Evolutionary conservation across 1,140 invertebrate genomes (phyloP).

Genomic region (Drosophila nannoptera): DNA sequence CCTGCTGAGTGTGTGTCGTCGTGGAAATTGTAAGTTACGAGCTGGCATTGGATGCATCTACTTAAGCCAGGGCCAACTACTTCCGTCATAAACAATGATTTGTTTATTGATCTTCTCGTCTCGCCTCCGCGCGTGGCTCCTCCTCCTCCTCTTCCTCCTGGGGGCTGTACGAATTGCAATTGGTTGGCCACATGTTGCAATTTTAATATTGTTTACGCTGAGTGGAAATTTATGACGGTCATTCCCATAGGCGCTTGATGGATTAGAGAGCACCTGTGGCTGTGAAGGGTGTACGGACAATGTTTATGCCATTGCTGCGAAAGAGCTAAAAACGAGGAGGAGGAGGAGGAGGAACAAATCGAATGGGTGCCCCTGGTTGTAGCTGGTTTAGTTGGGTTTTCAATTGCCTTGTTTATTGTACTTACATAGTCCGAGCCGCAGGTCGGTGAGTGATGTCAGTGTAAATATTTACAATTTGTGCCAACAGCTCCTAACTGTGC

Average conservation of each 20-base stretch:
- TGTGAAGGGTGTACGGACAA: slow-evolving; percentile 1
- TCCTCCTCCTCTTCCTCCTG: not conserved
- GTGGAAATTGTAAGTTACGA: slow-evolving; percentile 60
- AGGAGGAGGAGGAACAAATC: not conserved
- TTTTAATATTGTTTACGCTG: slow-evolving; percentile 72
- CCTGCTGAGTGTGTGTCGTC: slow-evolving; percentile 17
- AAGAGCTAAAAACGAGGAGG: slow-evolving; percentile 27
- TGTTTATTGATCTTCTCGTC: slow-evolving; percentile 45
- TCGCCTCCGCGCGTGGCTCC: not conserved
- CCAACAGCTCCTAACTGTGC: slow-evolving; percentile 27
- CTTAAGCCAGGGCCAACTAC: slow-evolving; percentile 47
- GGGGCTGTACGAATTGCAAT: not conserved
- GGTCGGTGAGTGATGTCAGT: slow-evolving; percentile 52
- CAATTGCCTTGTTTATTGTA: slow-evolving; percentile 47
- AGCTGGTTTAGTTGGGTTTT: slow-evolving; percentile 32
- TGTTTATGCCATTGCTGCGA: slow-evolving; percentile 55
- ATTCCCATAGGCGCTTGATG: slow-evolving; percentile 65
- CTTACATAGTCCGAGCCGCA: slow-evolving; percentile 51
- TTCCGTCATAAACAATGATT: slow-evolving; percentile 64
- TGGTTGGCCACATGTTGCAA: slow-evolving; percentile 65
- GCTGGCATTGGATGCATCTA: slow-evolving; percentile 57
- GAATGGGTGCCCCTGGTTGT: slow-evolving; percentile 1
- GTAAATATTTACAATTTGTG: slow-evolving; percentile 38
- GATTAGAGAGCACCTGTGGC: slow-evolving; percentile 53
- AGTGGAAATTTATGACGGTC: slow-evolving; percentile 66